A percentile compares a stretch with the other conserved stretches of the same genome.
phyloP scores from a whole-genome alignment of 2,888 invertebrate species.

The Drosophila prostipennis region DNA sequence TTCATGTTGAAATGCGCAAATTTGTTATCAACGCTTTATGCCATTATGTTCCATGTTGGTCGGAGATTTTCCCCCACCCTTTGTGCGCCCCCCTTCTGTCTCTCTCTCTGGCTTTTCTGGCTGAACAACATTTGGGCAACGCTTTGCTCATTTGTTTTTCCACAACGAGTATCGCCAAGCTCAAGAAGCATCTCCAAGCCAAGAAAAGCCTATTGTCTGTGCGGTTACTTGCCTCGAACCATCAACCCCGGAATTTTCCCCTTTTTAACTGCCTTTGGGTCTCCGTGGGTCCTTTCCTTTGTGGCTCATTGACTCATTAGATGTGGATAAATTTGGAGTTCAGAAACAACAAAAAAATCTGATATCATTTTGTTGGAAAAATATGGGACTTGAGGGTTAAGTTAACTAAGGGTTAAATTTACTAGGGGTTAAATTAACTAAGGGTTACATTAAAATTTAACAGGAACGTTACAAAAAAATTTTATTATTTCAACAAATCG shows the following conservation, averaged over 20 bases:
- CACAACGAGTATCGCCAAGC: conserved; percentile 37
- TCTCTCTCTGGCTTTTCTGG: conserved; percentile 20
- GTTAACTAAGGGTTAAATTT: too few relatives aligned
- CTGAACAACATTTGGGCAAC: conserved; percentile 63
- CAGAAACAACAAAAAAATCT: conserved; percentile 56
- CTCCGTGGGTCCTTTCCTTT: conserved; percentile 48
- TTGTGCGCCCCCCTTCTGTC: background rate
- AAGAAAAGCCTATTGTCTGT: conserved; percentile 54
- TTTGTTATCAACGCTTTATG: conserved; percentile 81
- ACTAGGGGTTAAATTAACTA: too few relatives aligned
- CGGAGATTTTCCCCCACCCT: conserved; percentile 6
- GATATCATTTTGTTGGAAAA: conserved; percentile 12
- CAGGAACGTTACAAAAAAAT: too few relatives aligned
- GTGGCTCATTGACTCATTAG: conserved; percentile 70
- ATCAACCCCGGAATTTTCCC: conserved; percentile 46
- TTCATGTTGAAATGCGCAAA: conserved; percentile 82
- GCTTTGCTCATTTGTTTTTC: conserved; percentile 67
- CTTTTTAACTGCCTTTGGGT: conserved; percentile 7
- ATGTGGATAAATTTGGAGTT: conserved; percentile 62
- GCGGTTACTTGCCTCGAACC: conserved; percentile 21
- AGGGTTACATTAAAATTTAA: too few relatives aligned
- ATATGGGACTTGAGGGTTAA: too few relatives aligned
- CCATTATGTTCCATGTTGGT: conserved; percentile 73
- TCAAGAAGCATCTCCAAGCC: conserved; percentile 1
- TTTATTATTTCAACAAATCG: too few relatives aligned